These are phyloP conservation scores for Calliopsis andreniformis DNA, from an alignment of 1,140 invertebrate species.

Conservation along the genomic window DNA sequence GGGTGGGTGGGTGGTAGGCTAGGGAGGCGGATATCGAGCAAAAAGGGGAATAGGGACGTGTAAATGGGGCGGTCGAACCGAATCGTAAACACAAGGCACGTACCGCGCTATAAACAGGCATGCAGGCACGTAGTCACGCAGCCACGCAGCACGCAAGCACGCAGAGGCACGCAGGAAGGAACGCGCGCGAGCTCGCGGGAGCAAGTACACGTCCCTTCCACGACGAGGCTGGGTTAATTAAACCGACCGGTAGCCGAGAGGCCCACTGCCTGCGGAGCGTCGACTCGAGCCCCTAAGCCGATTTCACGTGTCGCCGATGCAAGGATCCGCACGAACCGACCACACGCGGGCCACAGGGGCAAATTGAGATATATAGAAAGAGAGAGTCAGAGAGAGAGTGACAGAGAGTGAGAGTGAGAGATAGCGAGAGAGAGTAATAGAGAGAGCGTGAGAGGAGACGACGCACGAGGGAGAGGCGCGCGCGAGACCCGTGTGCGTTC, in stretches of 20 bases:
- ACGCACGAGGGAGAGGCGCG: conserved; percentile 41
- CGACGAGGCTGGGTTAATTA: conserved; percentile 5
- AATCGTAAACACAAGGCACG: conserved; percentile 38
- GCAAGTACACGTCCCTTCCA: conserved; percentile 25
- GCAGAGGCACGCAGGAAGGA: conserved; percentile 6
- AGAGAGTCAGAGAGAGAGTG: background rate
- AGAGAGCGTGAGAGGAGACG: conserved; percentile 1
- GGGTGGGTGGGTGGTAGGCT: background rate
- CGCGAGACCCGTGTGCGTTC: conserved; percentile 61
- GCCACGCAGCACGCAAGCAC: background rate
- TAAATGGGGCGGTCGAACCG: conserved; percentile 32
- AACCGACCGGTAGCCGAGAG: conserved; percentile 18
- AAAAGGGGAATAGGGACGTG: conserved; percentile 34
- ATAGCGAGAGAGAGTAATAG: background rate
- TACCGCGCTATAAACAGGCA: conserved; percentile 6
- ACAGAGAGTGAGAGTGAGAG: background rate
- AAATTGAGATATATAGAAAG: conserved; percentile 18
- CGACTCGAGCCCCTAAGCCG: conserved; percentile 20
- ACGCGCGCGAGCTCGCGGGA: background rate
- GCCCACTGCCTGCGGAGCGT: conserved; percentile 2
- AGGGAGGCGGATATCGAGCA: conserved; percentile 22
- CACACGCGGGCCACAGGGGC: background rate
- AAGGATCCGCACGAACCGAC: background rate
- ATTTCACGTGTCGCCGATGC: conserved; percentile 36
- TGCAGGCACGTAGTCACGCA: conserved; percentile 5